Percentiles rank a stretch among this genome's conserved stretches.
Evolutionary conservation across 1,140 invertebrate genomes (phyloP).

Genomic region (Sycophaga agraensis): DNA sequence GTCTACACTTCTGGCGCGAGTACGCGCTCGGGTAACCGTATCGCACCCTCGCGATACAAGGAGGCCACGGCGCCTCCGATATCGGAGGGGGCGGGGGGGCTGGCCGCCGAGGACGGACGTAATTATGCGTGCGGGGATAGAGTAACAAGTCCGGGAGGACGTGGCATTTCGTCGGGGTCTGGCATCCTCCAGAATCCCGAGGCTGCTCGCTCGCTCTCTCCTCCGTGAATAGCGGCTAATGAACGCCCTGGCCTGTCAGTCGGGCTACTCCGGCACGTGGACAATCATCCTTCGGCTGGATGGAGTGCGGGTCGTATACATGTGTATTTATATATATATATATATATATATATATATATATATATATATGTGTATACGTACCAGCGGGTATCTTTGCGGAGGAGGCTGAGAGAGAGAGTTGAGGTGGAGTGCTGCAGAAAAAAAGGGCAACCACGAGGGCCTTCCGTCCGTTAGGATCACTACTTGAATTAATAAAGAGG

Average conservation of each 20-base stretch:
- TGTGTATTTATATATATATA: not conserved
- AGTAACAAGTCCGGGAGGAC: slow-evolving; percentile 6
- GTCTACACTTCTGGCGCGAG: no score
- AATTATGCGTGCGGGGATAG: slow-evolving; percentile 7
- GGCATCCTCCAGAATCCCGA: slow-evolving; percentile 6
- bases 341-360: not conserved
- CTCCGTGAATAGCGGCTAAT: slow-evolving; percentile 28
- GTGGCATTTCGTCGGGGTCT: not conserved
- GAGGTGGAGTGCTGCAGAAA: not conserved
- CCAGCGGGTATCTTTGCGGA: not conserved
- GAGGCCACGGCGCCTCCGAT: no score
- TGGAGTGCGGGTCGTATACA: not conserved
- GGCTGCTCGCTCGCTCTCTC: not conserved
- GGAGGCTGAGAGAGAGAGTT: no score
- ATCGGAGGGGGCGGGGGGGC: not conserved
- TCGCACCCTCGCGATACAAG: no score
- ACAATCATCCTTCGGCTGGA: slow-evolving; percentile 19
- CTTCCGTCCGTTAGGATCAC: slow-evolving; percentile 18
- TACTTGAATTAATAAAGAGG: slow-evolving; percentile 30
- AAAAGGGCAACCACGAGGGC: slow-evolving; percentile 11
- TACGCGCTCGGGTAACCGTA: no score
- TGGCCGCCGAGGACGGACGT: not conserved
- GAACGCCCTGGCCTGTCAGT: slow-evolving; percentile 18
- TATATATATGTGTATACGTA: not conserved
- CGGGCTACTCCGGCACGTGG: slow-evolving; percentile 9